Base-by-base conservation (phyloP, 2,888 invertebrate species). In the Thecocarcelia acutangulata region DNA sequence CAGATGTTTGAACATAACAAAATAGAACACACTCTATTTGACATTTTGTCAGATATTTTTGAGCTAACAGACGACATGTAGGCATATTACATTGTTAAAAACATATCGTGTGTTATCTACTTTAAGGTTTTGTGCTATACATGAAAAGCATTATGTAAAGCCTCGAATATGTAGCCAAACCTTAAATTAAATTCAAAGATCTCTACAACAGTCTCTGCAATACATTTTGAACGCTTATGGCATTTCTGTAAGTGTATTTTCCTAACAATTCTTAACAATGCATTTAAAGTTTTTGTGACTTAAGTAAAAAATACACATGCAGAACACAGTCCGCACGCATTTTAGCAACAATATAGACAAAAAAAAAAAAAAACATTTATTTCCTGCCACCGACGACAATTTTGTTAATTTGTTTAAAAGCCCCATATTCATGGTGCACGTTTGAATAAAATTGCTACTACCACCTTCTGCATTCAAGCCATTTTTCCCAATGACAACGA, bases 341-440 rank as follows among this genome's bases (percentile, higher is more conserved):
- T 75, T 75, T n/a, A 48, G 12, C 44, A 75, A 58, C 33, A 33
- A 33, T 33, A 33, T 33, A 68, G 12, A 15, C 54, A 72, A 70
- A 68, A 83, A 83, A 69, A 83, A n/a, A 15, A 64, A 72, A 70
- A 68, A 83, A 83, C 73, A 83, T 79, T 83, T 83, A 83, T 83
- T 85, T 84, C 84, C 84, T 84, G 80, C 80, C 83, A 75, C 80
- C 75, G 59, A 76, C 79, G 80, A 84, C 82, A 84, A 80, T 85
- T 80, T 83, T 58, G 80, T 73, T 84, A 84, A 84, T 85, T 84
- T 84, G 81, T 80, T 73, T 75, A 64, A 73, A 69, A 61, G 54
- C 64, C 44, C 44, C 70, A 75, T 69, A 69, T 40, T 42, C 28
- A 66, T 58, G 66, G 46, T 75, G 58, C 33, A 68, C 44, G 44